These are phyloP conservation scores for Melanogrammus aeglefinus DNA, from an alignment of 2,797 vertebrate genomes.

Conservation along the genomic window DNA sequence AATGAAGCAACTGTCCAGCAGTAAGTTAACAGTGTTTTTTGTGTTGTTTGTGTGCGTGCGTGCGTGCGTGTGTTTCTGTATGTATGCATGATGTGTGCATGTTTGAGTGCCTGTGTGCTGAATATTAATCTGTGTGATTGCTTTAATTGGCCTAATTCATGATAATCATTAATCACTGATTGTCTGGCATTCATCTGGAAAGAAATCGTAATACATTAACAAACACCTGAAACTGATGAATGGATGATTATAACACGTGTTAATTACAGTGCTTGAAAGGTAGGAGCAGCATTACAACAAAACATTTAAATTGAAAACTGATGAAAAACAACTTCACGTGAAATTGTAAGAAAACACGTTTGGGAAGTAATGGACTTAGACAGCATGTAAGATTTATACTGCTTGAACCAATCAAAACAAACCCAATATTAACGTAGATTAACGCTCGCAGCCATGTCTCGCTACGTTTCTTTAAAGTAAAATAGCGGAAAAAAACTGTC, in stretches of 20 bases:
- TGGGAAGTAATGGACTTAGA: background rate
- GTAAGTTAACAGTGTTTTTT: constrained; percentile 3
- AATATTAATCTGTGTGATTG: background rate
- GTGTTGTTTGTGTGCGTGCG: background rate
- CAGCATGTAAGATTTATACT: background rate
- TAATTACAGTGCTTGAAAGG: background rate
- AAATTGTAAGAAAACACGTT: background rate
- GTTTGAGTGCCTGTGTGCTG: too few relatives aligned
- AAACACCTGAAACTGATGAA: background rate
- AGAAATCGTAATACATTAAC: background rate
- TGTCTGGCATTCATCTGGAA: background rate
- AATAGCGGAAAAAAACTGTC: background rate
- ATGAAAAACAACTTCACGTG: background rate
- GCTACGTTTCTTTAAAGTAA: background rate
- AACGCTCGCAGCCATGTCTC: background rate
- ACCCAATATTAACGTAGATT: background rate
- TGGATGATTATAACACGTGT: background rate
- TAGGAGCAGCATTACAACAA: background rate
- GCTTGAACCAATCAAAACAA: background rate
- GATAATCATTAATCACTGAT: background rate
- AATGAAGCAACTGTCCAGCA: constrained; percentile 17
- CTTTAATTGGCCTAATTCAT: background rate
- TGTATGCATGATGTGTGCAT: too few relatives aligned
- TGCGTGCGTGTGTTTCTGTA: too few relatives aligned
- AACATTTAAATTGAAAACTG: background rate